phyloP scores from a whole-genome alignment of 2,797 vertebrate genomes.

The Mycteria americana region DNA sequence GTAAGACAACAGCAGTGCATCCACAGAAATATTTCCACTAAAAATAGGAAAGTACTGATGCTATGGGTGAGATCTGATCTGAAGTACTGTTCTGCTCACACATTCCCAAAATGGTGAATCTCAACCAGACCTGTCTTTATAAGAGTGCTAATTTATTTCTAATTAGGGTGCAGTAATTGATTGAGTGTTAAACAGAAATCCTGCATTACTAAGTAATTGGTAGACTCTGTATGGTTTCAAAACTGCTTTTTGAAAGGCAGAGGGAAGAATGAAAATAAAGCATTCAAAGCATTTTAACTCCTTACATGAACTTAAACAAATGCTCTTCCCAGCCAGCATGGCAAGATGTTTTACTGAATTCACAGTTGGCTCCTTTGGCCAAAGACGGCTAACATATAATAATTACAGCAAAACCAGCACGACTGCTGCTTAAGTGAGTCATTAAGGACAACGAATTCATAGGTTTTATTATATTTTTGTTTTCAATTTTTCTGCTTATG shows the following conservation, averaged over 20 bases:
- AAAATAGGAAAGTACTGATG: not conserved
- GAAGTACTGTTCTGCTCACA: not conserved
- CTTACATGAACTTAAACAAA: not conserved
- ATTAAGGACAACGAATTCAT: not conserved
- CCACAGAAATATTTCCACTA: not conserved
- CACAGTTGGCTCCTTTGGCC: not conserved
- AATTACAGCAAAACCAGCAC: not conserved
- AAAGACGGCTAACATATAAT: not conserved
- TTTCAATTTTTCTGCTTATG: not conserved
- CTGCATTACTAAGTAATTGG: not conserved
- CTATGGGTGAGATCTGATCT: not conserved
- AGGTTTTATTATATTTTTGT: not conserved
- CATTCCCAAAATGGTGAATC: not conserved
- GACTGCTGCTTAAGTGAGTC: not conserved
- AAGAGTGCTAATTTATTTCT: not conserved
- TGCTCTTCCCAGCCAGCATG: not conserved
- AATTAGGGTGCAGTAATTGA: not conserved
- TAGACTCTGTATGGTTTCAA: not conserved
- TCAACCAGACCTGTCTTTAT: not conserved
- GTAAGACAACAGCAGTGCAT: not conserved
- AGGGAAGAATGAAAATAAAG: not conserved
- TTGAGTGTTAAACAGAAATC: not conserved
- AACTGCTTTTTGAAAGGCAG: not conserved
- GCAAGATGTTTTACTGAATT: not conserved
- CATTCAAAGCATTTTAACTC: not conserved